Conservation (phyloP, 1,140 invertebrate genomes). For the Halyomorpha halys region DNA sequence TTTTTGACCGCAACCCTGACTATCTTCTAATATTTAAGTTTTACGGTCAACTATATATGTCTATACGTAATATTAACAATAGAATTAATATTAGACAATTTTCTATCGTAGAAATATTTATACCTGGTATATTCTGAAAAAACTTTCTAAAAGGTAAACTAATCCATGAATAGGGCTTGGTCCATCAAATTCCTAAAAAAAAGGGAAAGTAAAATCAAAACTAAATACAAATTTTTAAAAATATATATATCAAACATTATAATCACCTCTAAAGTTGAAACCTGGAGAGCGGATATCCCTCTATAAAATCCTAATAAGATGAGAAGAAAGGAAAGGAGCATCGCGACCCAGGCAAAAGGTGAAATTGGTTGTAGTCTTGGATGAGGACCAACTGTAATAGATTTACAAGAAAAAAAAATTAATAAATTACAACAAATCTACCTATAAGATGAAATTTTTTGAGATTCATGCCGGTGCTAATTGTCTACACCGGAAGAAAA, state of each 20-base stretch:
- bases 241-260: neutral
- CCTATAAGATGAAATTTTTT: too few species aligned
- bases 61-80: too few species aligned
- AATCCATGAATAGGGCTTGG: conserved; percentile 29
- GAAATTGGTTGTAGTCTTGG: conserved; percentile 30
- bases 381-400: conserved; percentile 29
- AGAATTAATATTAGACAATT: too few species aligned
- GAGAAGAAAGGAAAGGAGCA: conserved; percentile 25
- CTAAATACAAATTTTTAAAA: neutral
- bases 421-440: too few species aligned
- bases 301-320: conserved; percentile 27
- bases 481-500: too few species aligned
- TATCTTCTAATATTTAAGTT: too few species aligned
- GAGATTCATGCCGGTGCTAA: too few species aligned
- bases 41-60: too few species aligned
- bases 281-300: conserved; percentile 26
- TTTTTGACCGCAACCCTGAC: too few species aligned
- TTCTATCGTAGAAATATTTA: neutral
- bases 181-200: conserved; percentile 29
- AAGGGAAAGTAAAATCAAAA: neutral
- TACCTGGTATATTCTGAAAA: conserved; percentile 29
- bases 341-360: conserved; percentile 25
- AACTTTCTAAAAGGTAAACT: conserved; percentile 29
- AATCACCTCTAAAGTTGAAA: conserved; percentile 26
- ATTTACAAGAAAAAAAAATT: neutral